Evolutionary conservation across 2,888 invertebrate species (phyloP), one percentile per base, ranked within the genome.

Genomic region (Epinotia demarniana): DNA sequence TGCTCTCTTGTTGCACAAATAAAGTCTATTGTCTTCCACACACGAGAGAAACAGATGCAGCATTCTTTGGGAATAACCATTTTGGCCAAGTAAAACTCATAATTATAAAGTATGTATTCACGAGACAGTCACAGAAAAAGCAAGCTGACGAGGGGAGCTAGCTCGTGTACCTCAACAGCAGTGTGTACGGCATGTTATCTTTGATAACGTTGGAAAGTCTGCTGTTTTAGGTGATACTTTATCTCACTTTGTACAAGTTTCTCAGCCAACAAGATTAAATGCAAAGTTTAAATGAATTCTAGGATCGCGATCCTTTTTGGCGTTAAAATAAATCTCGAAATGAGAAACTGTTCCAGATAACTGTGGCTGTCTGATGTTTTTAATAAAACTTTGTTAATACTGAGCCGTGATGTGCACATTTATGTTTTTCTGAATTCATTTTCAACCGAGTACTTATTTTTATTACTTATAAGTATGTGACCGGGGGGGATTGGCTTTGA

Each of bases 221-320:
- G 86, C 86, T 89, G 85, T 88, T 90, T 90, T 90, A 88, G 92
- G 88, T 87, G 86, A 89, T 90, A 90, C 90, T 92, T 92, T 90
- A 92, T 90, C 90, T 89, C 86, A 90, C 85, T 90, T 89, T 86
- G 85, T 84, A 80, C 87, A 92, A 92, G 86, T 92, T 92, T 87
- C 86, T 87, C 86, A 87, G 88, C 89, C 89, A 90, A 92, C 90
- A 88, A 91, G 91, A 92, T 92, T 92, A 91, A 92, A 91, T 89
- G 88, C 83, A 90, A 92, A 92, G 92, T 92, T 92, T 92, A 92
- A 92, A 92, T 92, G 90, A 92, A 92, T 91, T 90, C 90, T 88
- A 89, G 87, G 85, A 84, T 85, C 86, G 83, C 82, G 85, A 84
- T 86, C 83, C 88, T 87, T 87, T 88, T 90, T 87, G 86, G 87